Evolutionary conservation across 2,888 invertebrate genomes (phyloP), one percentile per base, ranked within the genome.

Genomic region (Diarsia brunnea): DNA sequence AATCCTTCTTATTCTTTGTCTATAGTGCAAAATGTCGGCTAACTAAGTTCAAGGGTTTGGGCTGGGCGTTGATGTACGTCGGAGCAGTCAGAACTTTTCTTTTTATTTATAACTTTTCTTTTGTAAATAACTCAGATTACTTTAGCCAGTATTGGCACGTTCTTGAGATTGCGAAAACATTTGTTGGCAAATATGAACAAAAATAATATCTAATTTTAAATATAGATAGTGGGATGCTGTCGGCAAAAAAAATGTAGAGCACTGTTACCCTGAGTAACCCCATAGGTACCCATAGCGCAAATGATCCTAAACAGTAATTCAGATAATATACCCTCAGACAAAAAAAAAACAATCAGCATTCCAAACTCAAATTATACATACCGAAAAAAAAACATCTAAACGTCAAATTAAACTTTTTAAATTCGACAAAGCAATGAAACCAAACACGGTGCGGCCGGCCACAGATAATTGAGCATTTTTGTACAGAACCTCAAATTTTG

Each of bases 391-490:
- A 64, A 38, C 60, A 55, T 72, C 68, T 63, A 74, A 74, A 74
- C 66, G 79, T 81, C 79, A 85, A 81, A 82, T 84, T 73, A 73
- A 76, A 77, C 75, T 86, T 87, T 87, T 82, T 71, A 78, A 81
- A 84, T 75, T 74, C 45, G 21, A 87, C 85, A 87, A 87, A 72
- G 79, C 81, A 82, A 65, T 77, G 86, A 82, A 87, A 87, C 75
- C 53, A 27, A 77, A 87, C 80, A 87, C 87, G 79, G 47, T 74
- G 67, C 84, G 85, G 82, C 83, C 86, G 77, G 85, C 88, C 88
- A 82, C 87, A 87, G 84, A 88, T 88, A 88, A 85, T 88, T 88
- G 86, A 84, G 70, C 79, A 84, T 85, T 87, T 87, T 84, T 70
- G 79, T 81, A 82, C 72, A 79, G 76, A 84, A 78, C 76, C 82